Evolutionary conservation across 2,888 invertebrate species (phyloP).

Genomic region (Papilio gigon): DNA sequence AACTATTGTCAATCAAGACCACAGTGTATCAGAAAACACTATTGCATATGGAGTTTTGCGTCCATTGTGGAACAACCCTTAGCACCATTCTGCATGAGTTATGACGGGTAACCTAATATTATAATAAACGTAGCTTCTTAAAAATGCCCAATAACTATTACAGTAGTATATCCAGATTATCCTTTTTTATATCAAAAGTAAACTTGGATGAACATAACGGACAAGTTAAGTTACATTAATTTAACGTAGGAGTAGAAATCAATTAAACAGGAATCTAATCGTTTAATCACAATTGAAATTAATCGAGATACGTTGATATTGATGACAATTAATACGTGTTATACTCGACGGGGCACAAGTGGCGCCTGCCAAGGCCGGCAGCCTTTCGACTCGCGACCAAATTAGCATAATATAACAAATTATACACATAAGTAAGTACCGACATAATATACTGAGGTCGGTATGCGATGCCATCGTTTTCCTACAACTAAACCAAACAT

Average conservation of each 20-base stretch:
- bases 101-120: slow-evolving; percentile 3
- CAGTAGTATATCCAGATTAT: not conserved
- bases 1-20: not conserved
- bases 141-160: not conserved
- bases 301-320: slow-evolving; percentile 11
- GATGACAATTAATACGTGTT: slow-evolving; percentile 7
- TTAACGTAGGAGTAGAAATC: not conserved
- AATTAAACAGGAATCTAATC: not conserved
- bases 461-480: slow-evolving; percentile 46
- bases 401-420: slow-evolving; percentile 73
- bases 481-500: slow-evolving; percentile 26
- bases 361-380: slow-evolving; percentile 71
- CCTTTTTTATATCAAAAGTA: no score
- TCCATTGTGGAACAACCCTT: not conserved
- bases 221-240: not conserved
- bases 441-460: slow-evolving; percentile 50
- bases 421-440: slow-evolving; percentile 52
- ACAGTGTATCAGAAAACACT: not conserved
- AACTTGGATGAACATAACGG: no score
- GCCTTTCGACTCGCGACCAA: slow-evolving; percentile 70
- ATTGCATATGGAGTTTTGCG: not conserved
- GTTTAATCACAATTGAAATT: slow-evolving; percentile 11
- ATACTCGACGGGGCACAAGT: slow-evolving; percentile 46
- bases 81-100: not conserved
- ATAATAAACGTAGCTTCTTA: not conserved